Evolutionary conservation across 1,140 invertebrate species (phyloP).

Genomic region (Homalodisca vitripennis): DNA sequence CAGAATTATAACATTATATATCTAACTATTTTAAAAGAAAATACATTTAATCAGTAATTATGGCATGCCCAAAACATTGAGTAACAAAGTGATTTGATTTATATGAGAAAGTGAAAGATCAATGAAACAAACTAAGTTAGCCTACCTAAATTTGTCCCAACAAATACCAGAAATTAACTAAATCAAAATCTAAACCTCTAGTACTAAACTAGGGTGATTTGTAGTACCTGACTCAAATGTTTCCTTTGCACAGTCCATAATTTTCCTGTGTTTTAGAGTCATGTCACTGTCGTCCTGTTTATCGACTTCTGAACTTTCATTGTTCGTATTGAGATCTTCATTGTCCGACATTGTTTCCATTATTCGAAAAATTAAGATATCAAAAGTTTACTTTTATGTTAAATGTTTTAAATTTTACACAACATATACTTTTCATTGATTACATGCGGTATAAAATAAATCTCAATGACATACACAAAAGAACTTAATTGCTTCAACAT

Average conservation of each 20-base stretch:
- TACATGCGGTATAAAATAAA: no score
- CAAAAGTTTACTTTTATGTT: no score
- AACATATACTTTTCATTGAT: no score
- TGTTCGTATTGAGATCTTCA: background rate
- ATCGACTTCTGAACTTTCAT: slow-evolving; percentile 23
- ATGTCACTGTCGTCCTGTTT: slow-evolving; percentile 28
- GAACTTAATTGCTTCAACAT: no score
- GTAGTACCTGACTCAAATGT: slow-evolving; percentile 59
- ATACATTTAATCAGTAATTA: no score
- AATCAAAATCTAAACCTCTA: slow-evolving; percentile 16
- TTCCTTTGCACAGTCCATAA: slow-evolving; percentile 61
- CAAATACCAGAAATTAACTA: background rate
- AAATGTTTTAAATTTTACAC: no score
- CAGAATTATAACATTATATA: no score
- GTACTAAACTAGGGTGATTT: background rate
- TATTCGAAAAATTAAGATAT: no score
- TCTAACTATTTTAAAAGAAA: no score
- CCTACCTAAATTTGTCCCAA: background rate
- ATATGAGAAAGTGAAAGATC: background rate
- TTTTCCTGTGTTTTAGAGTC: slow-evolving; percentile 51
- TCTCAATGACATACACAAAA: no score
- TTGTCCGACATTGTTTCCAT: background rate
- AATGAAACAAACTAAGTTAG: background rate
- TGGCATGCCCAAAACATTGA: no score
- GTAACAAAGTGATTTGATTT: background rate